Evolutionary conservation across 2,113 vertebrate genomes (phyloP), one percentile per base, ranked within the genome.

Genomic region (Nipponia nippon): DNA sequence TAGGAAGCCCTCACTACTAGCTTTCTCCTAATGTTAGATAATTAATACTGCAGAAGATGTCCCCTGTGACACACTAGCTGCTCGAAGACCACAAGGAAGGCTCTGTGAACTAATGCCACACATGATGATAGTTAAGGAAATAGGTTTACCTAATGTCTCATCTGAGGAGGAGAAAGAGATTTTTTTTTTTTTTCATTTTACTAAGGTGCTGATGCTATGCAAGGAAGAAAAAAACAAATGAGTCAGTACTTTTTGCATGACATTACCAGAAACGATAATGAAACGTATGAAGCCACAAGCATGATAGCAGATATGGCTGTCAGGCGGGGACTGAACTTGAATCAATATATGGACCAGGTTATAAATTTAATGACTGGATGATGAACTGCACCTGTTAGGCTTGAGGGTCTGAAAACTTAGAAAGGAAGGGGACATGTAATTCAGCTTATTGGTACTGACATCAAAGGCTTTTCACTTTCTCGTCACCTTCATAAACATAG

Each of bases 391-490:
- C 61, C 56, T 93, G 89, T 73, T 81, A 90, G 73, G 49, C 19
- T 69, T 26, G 21, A 96, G 83, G 80, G 10, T 91, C 70, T 92
- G 86, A 89, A 82, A 95, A 72, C 56, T 72, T 56, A 83, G 69
- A 92, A 87, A 82, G 65, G 27, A 93, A 62, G 10, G 27, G 40
- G 40, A 76, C 25, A 78, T 44, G 34, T 69, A 56, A 87, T 52
- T 86, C 59, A 38, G n/a, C 26, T 82, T 84, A 95, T 75, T 91
- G 69, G 38, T 89, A 78, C 15, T 89, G 65, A 92, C 92, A 96
- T 96, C 89, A 95, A 92, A 95, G 87, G 47, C 79, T 95, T 95
- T 96, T 63, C 36, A 29, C 59, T 92, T 95, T 83, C 47, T 93
- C 40, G 73, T 79, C 93, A 89, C 90, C 69, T 95, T 89, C 3